Base-by-base conservation (phyloP, 2,888 invertebrate species). In the Rhagophthalmus giganteus region DNA sequence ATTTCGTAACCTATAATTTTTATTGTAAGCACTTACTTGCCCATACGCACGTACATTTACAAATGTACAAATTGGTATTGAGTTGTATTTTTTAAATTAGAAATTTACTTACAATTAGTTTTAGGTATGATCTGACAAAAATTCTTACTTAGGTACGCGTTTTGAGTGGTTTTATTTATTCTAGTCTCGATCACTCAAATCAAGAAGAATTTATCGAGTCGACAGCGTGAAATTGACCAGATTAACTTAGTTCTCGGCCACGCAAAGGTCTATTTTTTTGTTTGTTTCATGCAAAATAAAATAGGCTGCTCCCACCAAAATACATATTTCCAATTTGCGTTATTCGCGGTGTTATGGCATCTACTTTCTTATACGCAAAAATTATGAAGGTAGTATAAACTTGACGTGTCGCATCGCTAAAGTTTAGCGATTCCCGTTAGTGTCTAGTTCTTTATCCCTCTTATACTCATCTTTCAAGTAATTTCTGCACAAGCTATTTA, bases 191-290 rank as follows among this genome's bases (percentile, higher is more conserved):
- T 31, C 25, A 13, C 32, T 14, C n/a, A 30, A 41, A 41, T 32
- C 40, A 32, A 30, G 40, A 26, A n/a, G 25, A 31, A 20, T 41
- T 41, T 31, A 41, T 41, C 32, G 31, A 25, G 31, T 32, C 31
- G 40, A 31, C 40, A 41, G 40, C 25, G 5, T 10, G 24, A 28
- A 41, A 41, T 41, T 41, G 40, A 41, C 40, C 40, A 12, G 32
- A 10, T 32, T 20, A 31, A 31, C 24, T 41, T 11, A 41, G 20
- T 6, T 20, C 25, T 11, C 25, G 12, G 25, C 8, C 7, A 24
- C 25, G 6, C 12, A 15, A 31, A 11, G 15, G 25, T 20, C 24
- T 31, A 41, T 41, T 31, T 32, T 20, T 20, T 7, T 20, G 20
- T 20, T n/a, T n/a, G n/a, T n/a, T n/a, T n/a, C n/a, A n/a, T n/a